phyloP scores from a whole-genome alignment of 2,888 invertebrate genomes.

The Exephanes ischioxanthus region DNA sequence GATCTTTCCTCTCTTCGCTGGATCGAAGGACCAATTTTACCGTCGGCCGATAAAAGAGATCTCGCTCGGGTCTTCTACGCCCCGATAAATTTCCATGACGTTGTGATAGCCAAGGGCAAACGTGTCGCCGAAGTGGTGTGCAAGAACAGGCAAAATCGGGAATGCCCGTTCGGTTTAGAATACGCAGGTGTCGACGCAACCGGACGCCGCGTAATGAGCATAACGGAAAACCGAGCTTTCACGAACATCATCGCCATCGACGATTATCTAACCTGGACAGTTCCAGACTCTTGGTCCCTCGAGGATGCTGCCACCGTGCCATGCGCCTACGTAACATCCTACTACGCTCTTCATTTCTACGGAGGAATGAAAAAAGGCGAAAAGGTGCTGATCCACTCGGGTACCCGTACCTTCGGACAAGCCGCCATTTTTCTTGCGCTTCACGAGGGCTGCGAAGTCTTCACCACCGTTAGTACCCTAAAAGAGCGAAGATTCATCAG shows the following conservation, averaged over 20 bases:
- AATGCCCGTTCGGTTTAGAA: slow-evolving; percentile 90
- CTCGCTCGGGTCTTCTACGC: slow-evolving; percentile 35
- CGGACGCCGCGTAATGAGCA: slow-evolving; percentile 85
- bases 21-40: slow-evolving; percentile 89
- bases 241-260: slow-evolving; percentile 86
- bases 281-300: slow-evolving; percentile 88
- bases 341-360: slow-evolving; percentile 87
- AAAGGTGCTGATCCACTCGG: slow-evolving; percentile 83
- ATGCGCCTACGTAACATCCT: slow-evolving; percentile 88
- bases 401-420: slow-evolving; percentile 89
- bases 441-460: slow-evolving; percentile 87
- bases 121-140: slow-evolving; percentile 93
- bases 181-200: slow-evolving; percentile 87
- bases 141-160: slow-evolving; percentile 88
- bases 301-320: slow-evolving; percentile 90
- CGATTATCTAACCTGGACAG: slow-evolving; percentile 85
- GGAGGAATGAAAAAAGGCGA: slow-evolving; percentile 86
- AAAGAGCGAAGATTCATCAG: slow-evolving; percentile 87
- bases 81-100: slow-evolving; percentile 90
- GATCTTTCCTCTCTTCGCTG: slow-evolving; percentile 95
- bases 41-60: slow-evolving; percentile 56
- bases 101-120: slow-evolving; percentile 97
- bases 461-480: slow-evolving; percentile 87
- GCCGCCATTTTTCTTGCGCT: slow-evolving; percentile 89
- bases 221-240: slow-evolving; percentile 83